Conservation (phyloP, 2,797 vertebrate species). For the Poecilia velifera region DNA sequence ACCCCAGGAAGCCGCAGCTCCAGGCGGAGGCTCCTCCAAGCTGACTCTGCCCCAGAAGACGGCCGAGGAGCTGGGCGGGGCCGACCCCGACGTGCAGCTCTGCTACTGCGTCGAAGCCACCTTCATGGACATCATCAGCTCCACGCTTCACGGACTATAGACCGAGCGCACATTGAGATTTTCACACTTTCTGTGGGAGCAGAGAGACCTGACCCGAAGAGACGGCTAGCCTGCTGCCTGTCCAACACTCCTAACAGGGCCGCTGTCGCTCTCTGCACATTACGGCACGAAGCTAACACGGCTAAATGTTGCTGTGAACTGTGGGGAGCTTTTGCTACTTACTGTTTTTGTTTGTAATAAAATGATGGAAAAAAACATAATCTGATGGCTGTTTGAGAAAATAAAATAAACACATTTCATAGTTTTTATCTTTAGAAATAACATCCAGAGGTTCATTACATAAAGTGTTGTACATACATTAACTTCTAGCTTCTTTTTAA, state of each 20-base stretch:
- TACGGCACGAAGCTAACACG: not conserved
- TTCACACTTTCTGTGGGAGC: not conserved
- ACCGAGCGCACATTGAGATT: constrained; percentile 46
- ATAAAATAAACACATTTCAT: not conserved
- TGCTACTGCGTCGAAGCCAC: constrained; percentile 95
- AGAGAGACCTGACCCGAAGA: not conserved
- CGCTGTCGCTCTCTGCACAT: not conserved
- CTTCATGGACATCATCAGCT: constrained; percentile 95
- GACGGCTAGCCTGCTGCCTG: not conserved
- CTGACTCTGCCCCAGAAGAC: constrained; percentile 78
- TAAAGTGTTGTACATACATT: not conserved
- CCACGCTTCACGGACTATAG: constrained; percentile 89
- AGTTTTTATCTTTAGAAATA: not conserved
- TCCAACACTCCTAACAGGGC: not conserved
- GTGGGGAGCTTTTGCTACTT: constrained; percentile 55
- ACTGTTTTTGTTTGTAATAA: constrained; percentile 75
- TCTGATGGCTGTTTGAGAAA: not conserved
- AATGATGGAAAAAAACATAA: constrained; percentile 39
- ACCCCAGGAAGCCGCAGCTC: constrained; percentile 74
- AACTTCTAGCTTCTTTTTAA: not conserved
- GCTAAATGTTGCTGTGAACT: constrained; percentile 32
- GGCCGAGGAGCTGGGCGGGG: constrained; percentile 80
- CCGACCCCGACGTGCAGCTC: constrained; percentile 92
- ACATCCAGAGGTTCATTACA: not conserved
- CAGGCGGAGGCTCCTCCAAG: constrained; percentile 75